Evolutionary conservation across 2,113 vertebrate species (phyloP).

Genomic region (Halcyon senegalensis): DNA sequence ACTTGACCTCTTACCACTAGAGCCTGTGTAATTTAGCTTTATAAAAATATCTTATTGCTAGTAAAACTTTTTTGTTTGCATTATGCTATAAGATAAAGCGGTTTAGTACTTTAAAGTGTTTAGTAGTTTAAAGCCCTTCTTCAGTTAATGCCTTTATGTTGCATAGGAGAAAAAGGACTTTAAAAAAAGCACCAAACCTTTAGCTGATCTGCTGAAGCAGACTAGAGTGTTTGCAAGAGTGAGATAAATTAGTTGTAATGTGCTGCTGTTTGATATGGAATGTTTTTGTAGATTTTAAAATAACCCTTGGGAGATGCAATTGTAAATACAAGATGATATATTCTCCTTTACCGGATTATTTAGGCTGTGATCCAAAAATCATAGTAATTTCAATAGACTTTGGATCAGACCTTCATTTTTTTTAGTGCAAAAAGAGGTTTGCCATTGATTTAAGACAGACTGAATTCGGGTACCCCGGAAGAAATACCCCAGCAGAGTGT

Average conservation of each 20-base stretch:
- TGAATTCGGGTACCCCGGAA: not conserved
- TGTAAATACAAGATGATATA: not conserved
- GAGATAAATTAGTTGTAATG: slow-evolving; percentile 8
- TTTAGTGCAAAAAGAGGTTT: not conserved
- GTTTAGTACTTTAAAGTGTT: not conserved
- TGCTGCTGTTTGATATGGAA: not conserved
- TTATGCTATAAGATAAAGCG: not conserved
- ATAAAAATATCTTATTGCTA: not conserved
- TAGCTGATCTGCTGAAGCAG: not conserved
- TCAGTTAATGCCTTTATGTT: not conserved
- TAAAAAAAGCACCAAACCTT: not conserved
- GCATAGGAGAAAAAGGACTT: not conserved
- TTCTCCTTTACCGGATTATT: slow-evolving; percentile 30
- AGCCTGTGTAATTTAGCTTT: not conserved
- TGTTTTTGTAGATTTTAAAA: slow-evolving; percentile 31
- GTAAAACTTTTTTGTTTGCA: not conserved
- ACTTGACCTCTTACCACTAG: not conserved
- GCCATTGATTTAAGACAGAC: not conserved
- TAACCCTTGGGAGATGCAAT: not conserved
- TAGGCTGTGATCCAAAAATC: slow-evolving; percentile 28
- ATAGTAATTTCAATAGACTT: not conserved
- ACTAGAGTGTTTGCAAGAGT: not conserved
- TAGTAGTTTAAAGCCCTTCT: not conserved
- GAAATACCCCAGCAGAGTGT: not conserved
- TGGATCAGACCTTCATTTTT: not conserved